Evolutionary conservation across 2,113 vertebrate genomes (phyloP), one percentile per base, ranked within the genome.

Genomic region (Gnathonemus echidnorhynchus): DNA sequence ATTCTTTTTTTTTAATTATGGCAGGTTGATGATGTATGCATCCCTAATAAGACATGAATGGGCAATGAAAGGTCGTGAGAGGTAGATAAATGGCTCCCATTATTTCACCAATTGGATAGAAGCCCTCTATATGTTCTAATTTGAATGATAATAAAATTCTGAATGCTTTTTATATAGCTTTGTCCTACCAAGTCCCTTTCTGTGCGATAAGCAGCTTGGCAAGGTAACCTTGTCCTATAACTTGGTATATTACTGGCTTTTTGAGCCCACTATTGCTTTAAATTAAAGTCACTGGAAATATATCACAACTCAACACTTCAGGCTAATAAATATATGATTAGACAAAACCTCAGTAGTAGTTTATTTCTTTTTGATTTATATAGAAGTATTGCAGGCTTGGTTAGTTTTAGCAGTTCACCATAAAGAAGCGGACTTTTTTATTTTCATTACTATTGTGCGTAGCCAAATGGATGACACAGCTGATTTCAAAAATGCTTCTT

Each of bases 81-180:
- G 91, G 95, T 95, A 98, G 97, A 98, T 97, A 97, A 97, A 97
- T 96, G 96, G 95, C 95, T 96, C 94, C 96, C 96, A 97, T 98
- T 97, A 98, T 97, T 98, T 96, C 95, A 95, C 96, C 97, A 97
- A 97, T 97, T 96, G 96, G 97, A 97, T 93, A 96, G 97, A 97
- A 97, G 96, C 94, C 96, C 95, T 97, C 95, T 95, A 95, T 94
- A 94, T 94, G 93, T 97, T 97, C 97, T 97, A 96, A 96, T 93
- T 97, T 98, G 96, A 97, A 97, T 96, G 96, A 97, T 96, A 96
- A 97, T 96, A 97, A 96, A 95, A 96, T 94, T 93, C 91, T 0
- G 94, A 96, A 96, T 94, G 92, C 93, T 92, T 94, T 91, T 90
- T 92, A 91, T 93, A 90, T 96, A 94, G 92, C 94, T 91, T 92